phyloP scores from a whole-genome alignment of 2,113 vertebrate species.

The Ceyx melanurus region DNA sequence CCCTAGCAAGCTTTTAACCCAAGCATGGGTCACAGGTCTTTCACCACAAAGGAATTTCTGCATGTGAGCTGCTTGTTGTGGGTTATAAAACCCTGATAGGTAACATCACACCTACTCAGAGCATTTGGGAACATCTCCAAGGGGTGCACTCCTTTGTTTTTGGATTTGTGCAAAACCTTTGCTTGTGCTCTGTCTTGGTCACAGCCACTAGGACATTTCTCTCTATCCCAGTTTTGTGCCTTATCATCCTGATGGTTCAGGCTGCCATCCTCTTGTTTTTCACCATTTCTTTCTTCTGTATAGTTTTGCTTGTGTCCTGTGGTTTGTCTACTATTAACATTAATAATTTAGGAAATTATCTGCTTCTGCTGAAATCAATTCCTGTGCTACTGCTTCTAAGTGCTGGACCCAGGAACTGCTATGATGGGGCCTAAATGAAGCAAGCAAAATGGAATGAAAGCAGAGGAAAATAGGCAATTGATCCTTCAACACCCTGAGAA shows the following conservation, averaged over 20 bases:
- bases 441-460: neutral
- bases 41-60: neutral
- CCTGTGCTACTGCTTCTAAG: conserved; percentile 29
- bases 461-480: neutral
- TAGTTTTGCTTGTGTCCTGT: neutral
- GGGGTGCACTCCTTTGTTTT: neutral
- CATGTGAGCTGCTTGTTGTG: neutral
- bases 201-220: neutral
- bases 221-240: neutral
- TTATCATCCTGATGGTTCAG: neutral
- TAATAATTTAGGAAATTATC: conserved; percentile 51
- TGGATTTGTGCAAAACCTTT: neutral
- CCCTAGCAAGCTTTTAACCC: neutral
- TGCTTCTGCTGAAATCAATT: conserved; percentile 41
- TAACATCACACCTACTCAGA: neutral
- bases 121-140: neutral
- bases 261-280: neutral
- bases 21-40: neutral
- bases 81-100: neutral
- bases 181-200: neutral
- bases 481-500: neutral
- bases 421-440: neutral
- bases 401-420: neutral
- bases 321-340: conserved; percentile 20
- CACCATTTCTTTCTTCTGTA: neutral